Percentiles rank a stretch among this genome's conserved stretches.
Evolutionary conservation across 2,888 invertebrate species (phyloP).

Genomic region (Campoletis raptor): DNA sequence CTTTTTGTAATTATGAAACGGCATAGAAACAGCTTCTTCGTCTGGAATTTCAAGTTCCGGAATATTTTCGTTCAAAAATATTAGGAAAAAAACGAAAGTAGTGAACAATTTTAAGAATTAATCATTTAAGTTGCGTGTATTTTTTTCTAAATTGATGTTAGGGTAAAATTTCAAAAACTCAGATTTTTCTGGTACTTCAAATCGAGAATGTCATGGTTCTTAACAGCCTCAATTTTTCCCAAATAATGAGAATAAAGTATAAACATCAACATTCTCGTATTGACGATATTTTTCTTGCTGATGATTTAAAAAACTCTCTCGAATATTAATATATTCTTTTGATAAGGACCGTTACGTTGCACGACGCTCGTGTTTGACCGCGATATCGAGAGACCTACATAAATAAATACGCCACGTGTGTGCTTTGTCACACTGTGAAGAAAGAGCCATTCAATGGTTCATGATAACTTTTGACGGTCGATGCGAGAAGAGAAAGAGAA

Average conservation of each 20-base stretch:
- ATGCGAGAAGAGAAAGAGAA: conserved; percentile 7
- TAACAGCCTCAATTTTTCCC: not conserved
- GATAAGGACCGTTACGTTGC: not conserved
- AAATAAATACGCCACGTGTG: conserved; percentile 47
- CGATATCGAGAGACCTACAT: conserved; percentile 52
- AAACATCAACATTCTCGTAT: not conserved
- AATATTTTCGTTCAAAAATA: not conserved
- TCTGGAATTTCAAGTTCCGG: not conserved
- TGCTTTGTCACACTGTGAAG: conserved; percentile 20
- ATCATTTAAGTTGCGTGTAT: too few relatives aligned
- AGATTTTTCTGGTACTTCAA: not conserved
- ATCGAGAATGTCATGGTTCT: not conserved
- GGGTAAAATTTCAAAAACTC: not conserved
- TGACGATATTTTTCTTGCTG: not conserved
- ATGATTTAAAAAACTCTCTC: not conserved
- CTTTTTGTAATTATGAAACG: not conserved
- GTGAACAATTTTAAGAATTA: too few relatives aligned
- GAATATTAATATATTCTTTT: not conserved
- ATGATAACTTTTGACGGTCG: conserved; percentile 38
- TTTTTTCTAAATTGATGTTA: too few relatives aligned
- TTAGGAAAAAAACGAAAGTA: too few relatives aligned
- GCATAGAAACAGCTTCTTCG: not conserved
- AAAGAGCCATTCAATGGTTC: conserved; percentile 50
- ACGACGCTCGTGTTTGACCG: conserved; percentile 33
- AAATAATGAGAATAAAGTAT: not conserved